Conservation (phyloP, 2,888 invertebrate species). For the Cheilosia variabilis region DNA sequence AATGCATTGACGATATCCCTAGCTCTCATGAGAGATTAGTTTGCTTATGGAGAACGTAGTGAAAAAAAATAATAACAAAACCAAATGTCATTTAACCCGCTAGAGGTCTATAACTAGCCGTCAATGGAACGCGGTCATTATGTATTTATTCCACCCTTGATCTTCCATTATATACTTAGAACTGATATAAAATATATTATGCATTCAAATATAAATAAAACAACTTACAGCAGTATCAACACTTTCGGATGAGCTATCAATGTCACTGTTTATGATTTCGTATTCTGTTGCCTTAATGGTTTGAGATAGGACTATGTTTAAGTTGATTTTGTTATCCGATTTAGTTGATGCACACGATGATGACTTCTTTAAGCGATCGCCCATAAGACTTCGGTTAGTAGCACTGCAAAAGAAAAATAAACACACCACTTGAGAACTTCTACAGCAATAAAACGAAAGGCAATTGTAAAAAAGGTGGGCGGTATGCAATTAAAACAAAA, state of each 20-base stretch:
- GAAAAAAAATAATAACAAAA: too few species aligned
- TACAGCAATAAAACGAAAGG: background rate
- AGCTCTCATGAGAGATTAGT: too few species aligned
- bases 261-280: constrained; percentile 78
- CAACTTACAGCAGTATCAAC: constrained; percentile 56
- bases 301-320: constrained; percentile 86
- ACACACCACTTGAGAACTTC: background rate
- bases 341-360: constrained; percentile 75
- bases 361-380: constrained; percentile 55
- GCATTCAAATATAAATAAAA: background rate
- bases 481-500: constrained; percentile 41
- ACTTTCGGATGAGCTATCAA: constrained; percentile 78
- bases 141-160: too few species aligned
- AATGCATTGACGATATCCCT: too few species aligned
- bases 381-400: constrained; percentile 34
- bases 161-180: too few species aligned
- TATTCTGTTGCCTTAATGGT: constrained; percentile 82
- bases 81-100: too few species aligned
- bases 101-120: too few species aligned
- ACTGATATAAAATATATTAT: too few species aligned
- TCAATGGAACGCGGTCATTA: too few species aligned
- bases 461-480: background rate
- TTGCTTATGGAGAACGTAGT: too few species aligned
- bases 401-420: constrained; percentile 47
- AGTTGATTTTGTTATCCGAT: constrained; percentile 85